A percentile compares a stretch with the other conserved stretches of the same genome.
Evolutionary conservation across 1,140 invertebrate genomes (phyloP).

Genomic region (Drosophila littoralis): DNA sequence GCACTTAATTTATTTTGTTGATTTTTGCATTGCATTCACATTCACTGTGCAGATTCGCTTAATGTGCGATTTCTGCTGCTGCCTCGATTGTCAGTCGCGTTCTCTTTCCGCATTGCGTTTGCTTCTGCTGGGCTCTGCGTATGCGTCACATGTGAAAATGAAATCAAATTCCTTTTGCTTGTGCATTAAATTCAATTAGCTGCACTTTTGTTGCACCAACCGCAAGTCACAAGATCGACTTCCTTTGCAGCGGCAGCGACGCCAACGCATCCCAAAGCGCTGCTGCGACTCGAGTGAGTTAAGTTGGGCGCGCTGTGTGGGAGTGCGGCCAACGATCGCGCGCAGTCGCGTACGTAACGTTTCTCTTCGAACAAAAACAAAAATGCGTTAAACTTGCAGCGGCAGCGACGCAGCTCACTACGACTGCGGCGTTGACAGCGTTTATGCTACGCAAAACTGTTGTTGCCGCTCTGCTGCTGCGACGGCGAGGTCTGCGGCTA

Average conservation of each 20-base stretch:
- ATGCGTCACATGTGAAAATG: slow-evolving; percentile 56
- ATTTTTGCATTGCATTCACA: slow-evolving; percentile 27
- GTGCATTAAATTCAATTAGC: slow-evolving; percentile 79
- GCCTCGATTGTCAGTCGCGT: slow-evolving; percentile 37
- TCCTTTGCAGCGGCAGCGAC: slow-evolving; percentile 51
- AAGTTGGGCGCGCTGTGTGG: slow-evolving; percentile 30
- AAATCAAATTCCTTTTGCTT: slow-evolving; percentile 68
- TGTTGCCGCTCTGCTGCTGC: slow-evolving; percentile 10
- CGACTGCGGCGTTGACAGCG: slow-evolving; percentile 1
- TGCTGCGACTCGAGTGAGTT: slow-evolving; percentile 17
- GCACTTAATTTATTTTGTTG: slow-evolving; percentile 11
- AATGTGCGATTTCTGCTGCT: slow-evolving; percentile 2
- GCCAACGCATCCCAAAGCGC: slow-evolving; percentile 30
- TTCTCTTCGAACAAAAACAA: slow-evolving; percentile 5
- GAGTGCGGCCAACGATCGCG: slow-evolving; percentile 3
- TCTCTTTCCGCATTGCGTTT: slow-evolving; percentile 54
- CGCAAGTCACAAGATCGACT: slow-evolving; percentile 72
- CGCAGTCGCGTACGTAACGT: slow-evolving; percentile 3
- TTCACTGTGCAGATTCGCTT: slow-evolving; percentile 27
- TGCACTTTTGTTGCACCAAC: slow-evolving; percentile 65
- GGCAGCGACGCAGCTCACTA: slow-evolving; percentile 6
- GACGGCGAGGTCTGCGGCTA: slow-evolving; percentile 20
- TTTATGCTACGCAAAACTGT: slow-evolving; percentile 8
- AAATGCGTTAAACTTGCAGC: slow-evolving; percentile 2
- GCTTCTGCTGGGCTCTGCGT: slow-evolving; percentile 27